Percentiles rank a stretch among this genome's conserved stretches.
Conservation (phyloP, 1,140 invertebrate species). For the Fopius arisanus region DNA sequence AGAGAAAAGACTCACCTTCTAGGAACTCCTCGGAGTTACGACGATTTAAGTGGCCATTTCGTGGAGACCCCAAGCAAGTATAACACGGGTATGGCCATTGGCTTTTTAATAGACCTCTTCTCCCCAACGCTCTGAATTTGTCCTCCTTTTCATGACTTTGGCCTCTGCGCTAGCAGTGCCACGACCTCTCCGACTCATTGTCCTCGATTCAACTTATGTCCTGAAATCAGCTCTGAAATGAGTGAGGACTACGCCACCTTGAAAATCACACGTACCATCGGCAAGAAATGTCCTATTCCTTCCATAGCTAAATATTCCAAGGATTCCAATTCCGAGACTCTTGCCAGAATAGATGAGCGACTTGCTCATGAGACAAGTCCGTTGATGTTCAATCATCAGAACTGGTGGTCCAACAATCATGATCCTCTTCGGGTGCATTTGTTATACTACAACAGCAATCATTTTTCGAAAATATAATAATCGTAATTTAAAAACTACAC, state of each 20-base stretch:
- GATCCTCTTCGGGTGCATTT: no score
- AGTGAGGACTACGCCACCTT: background rate
- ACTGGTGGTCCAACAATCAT: no score
- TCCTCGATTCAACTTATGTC: background rate
- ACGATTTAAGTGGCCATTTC: constrained; percentile 35
- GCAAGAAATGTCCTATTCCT: no score
- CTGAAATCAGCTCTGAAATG: background rate
- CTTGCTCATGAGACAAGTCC: no score
- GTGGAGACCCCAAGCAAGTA: background rate
- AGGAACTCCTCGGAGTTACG: constrained; percentile 29
- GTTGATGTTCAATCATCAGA: no score
- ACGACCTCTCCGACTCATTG: background rate
- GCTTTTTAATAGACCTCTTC: constrained; percentile 27
- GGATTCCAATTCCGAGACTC: no score
- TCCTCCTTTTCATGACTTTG: constrained; percentile 14
- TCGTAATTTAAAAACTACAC: no score
- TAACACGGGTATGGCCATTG: constrained; percentile 14
- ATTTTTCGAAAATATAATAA: no score
- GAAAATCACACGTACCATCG: background rate
- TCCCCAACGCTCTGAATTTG: background rate
- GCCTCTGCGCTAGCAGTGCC: background rate
- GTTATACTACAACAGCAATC: no score
- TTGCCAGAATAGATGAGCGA: no score
- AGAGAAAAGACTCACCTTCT: constrained; percentile 21
- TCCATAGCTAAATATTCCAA: no score